Base-by-base conservation (phyloP, 1,140 invertebrate species). In the Heliconius congener region DNA sequence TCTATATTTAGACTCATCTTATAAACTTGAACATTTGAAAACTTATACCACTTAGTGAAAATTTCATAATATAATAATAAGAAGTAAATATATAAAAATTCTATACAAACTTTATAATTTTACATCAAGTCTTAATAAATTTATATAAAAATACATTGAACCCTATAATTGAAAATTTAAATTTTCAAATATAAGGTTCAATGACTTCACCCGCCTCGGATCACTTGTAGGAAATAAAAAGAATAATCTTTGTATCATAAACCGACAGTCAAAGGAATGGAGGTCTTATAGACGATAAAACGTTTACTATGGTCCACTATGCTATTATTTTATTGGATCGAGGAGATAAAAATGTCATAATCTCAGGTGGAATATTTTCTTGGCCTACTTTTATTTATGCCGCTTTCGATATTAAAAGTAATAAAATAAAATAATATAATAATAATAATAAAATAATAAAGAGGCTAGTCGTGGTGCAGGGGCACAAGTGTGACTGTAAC, bases 201-300 rank as follows among this genome's bases (percentile, higher is more conserved):
- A 66, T 30, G 9, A 23, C 60, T 66, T 2, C 1, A 66, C 4
- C 23, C 27, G n/a, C 8, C n/a, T 57, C 18, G 23, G 60, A 66
- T 66, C 27, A 66, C 60, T 66, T 66, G 60, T 30, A 66, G 3
- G 23, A 27, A 30, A 66, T 27, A 66, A 66, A 79, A 79, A 75
- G 23, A 27, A 75, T 46, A 79, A 79, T 79, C 74, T 76, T 74
- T 57, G 70, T 72, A 76, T 79, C 78, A 76, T 79, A 79, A 79
- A 74, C 74, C 78, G 78, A 76, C 78, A 76, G 76, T 79, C 78
- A 79, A 71, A 79, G 73, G 75, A 79, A 79, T 79, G 74, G 74
- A 79, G 70, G 78, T 76, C 73, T 79, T 79, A 75, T 79, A 70
- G 78, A 75, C 73, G 60, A 79, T 79, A 79, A 79, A 79, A 77